Evolutionary conservation across 2,113 vertebrate genomes (phyloP).

Genomic region (Notothenia rossii): DNA sequence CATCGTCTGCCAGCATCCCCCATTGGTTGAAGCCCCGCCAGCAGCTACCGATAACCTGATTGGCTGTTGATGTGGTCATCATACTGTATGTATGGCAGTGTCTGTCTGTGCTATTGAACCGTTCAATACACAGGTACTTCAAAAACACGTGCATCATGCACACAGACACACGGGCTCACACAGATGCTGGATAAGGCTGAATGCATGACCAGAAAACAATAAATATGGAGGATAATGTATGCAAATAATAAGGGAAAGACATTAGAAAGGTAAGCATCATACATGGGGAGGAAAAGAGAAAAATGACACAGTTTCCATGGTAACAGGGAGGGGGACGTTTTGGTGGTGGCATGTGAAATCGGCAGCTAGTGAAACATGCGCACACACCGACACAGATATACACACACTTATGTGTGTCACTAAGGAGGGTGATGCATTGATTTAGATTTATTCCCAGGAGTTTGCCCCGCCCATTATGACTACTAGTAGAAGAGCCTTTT

Average conservation of each 20-base stretch:
- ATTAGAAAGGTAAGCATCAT: background rate
- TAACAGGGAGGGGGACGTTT: slow-evolving; percentile 63
- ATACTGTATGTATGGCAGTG: slow-evolving; percentile 24
- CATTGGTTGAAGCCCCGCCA: slow-evolving; percentile 59
- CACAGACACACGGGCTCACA: background rate
- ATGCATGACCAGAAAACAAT: background rate
- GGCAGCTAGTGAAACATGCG: slow-evolving; percentile 24
- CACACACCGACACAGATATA: slow-evolving; percentile 2
- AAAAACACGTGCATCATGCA: background rate
- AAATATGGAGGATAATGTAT: background rate
- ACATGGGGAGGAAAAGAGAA: slow-evolving; percentile 1
- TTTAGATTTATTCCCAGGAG: background rate
- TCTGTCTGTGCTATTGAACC: slow-evolving; percentile 18
- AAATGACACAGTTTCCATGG: slow-evolving; percentile 75
- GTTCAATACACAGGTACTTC: slow-evolving; percentile 12
- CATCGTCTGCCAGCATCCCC: slow-evolving; percentile 37
- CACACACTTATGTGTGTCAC: slow-evolving; percentile 15
- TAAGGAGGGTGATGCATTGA: background rate
- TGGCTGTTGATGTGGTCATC: slow-evolving; percentile 84
- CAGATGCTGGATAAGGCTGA: accelerated
- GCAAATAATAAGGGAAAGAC: background rate
- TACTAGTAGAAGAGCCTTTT: no score
- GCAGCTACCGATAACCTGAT: slow-evolving; percentile 61
- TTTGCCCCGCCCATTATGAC: no score
- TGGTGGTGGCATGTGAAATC: slow-evolving; percentile 39